phyloP scores from a whole-genome alignment of 2,797 vertebrate species.

The Ceyx erithaca region DNA sequence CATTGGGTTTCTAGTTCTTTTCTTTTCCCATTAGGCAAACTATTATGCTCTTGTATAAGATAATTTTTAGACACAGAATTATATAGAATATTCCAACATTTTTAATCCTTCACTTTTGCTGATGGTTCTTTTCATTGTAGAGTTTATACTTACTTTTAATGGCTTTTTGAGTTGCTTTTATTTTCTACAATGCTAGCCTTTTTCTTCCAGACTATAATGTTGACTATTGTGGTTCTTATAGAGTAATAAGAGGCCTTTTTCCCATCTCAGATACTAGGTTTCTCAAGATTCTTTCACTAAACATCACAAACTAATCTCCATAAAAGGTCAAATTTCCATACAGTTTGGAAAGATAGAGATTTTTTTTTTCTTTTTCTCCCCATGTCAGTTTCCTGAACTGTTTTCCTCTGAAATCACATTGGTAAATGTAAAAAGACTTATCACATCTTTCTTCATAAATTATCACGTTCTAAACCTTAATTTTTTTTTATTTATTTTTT shows the following conservation, averaged over 20 bases:
- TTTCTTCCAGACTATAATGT: neutral
- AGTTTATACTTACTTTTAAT: neutral
- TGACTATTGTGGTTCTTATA: neutral
- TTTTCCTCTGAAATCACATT: neutral
- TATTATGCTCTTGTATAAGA: neutral
- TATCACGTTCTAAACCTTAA: neutral
- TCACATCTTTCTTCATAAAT: neutral
- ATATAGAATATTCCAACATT: neutral
- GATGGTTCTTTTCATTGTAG: neutral
- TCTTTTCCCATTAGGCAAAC: neutral
- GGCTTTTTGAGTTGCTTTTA: neutral
- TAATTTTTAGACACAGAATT: neutral
- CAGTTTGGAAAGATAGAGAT: neutral
- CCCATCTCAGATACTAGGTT: neutral
- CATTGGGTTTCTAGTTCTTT: neutral
- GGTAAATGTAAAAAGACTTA: neutral
- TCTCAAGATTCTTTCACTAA: neutral
- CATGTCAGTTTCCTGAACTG: neutral
- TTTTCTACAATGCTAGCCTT: neutral
- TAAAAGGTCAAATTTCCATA: neutral
- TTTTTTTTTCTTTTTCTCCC: too few relatives aligned
- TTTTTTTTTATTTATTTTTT: neutral
- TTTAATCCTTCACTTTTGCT: neutral
- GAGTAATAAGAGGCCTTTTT: neutral
- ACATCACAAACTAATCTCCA: neutral